Conservation (phyloP, 2,797 vertebrate species). For the Argya squamiceps region DNA sequence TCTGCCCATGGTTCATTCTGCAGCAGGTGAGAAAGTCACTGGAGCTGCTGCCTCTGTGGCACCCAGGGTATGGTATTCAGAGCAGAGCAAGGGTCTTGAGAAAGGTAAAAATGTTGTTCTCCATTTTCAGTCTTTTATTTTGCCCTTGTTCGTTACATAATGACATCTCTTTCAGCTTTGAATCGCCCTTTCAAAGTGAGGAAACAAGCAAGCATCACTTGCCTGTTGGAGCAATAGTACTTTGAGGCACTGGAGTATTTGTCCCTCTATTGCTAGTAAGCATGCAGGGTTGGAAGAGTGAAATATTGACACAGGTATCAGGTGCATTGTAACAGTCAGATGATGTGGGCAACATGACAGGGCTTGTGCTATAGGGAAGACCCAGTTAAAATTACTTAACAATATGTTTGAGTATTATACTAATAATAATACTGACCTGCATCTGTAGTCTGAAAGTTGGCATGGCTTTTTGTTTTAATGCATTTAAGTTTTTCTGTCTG, state of each 20-base stretch:
- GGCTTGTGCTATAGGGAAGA: background rate
- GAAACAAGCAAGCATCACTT: background rate
- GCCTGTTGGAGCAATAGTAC: background rate
- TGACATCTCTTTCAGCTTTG: background rate
- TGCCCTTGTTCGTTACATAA: background rate
- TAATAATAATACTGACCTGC: background rate
- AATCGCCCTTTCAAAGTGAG: background rate
- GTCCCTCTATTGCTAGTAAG: background rate
- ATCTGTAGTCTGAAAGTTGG: background rate
- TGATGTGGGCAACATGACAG: background rate
- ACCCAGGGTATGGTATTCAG: background rate
- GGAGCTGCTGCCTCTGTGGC: background rate
- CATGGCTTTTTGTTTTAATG: background rate
- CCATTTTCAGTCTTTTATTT: background rate
- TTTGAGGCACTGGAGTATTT: background rate
- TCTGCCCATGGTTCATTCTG: conserved; percentile 82
- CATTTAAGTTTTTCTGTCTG: background rate
- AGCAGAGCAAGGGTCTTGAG: background rate
- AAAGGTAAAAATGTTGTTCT: background rate
- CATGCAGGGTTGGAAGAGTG: background rate
- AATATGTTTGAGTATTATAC: background rate
- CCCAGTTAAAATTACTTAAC: background rate
- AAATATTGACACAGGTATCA: background rate
- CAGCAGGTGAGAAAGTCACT: conserved; percentile 78
- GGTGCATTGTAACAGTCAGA: background rate